A percentile compares a stretch with the other conserved stretches of the same genome.
Conservation (phyloP, 2,888 invertebrate genomes). For the Chelonus formosanus region DNA sequence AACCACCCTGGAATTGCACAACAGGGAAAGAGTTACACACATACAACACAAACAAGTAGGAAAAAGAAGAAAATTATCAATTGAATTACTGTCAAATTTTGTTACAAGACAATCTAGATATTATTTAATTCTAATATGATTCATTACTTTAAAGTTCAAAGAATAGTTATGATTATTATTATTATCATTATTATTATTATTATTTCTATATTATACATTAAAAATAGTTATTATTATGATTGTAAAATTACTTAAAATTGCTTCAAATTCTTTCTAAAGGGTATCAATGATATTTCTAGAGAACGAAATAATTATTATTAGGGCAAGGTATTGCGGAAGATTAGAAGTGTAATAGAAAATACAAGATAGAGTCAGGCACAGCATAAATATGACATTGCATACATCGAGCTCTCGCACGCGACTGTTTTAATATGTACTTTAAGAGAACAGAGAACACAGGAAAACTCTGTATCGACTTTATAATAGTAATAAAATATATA, state of each 20-base stretch:
- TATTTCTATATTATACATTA: neutral
- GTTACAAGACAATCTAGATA: neutral
- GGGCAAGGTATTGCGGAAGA: constrained; percentile 24
- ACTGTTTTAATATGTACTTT: constrained; percentile 18
- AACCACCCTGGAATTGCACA: constrained; percentile 81
- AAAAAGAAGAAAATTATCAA: constrained; percentile 46
- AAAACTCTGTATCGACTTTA: constrained; percentile 14
- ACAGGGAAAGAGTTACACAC: constrained; percentile 66
- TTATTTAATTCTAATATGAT: neutral
- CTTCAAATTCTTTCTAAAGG: neutral
- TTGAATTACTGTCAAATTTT: constrained; percentile 24
- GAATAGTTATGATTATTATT: too few relatives aligned
- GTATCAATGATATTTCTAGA: neutral
- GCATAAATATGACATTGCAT: constrained; percentile 46
- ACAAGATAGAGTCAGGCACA: constrained; percentile 43
- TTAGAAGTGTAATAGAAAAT: constrained; percentile 31
- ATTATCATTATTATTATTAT: too few relatives aligned
- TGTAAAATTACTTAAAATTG: neutral
- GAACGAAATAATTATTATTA: neutral
- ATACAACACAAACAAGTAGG: constrained; percentile 56
- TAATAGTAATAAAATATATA: constrained; percentile 3
- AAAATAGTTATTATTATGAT: neutral
- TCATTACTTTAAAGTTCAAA: constrained; percentile 1
- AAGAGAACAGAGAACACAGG: constrained; percentile 3
- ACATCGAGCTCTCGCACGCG: constrained; percentile 42